Base-by-base conservation (phyloP, 92 coral and sea anemone species). In the Chrysogorgia sp. region DNA sequence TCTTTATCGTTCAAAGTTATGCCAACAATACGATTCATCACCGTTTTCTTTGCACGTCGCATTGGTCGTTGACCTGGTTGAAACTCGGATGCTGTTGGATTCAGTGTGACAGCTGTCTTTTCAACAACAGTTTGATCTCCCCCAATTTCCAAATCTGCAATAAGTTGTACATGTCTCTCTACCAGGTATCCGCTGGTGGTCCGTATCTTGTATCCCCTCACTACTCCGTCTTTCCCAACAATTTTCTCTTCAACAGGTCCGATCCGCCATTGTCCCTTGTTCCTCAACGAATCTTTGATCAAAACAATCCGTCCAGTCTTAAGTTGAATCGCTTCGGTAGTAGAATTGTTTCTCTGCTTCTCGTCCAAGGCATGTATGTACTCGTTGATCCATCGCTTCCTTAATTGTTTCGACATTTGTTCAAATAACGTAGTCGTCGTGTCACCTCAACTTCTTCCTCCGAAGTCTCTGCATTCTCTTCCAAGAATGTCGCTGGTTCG, bases 271-370 rank as follows among this genome's bases (percentile, higher is more conserved):
- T 72, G 30, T 72, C 49, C 52, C 0, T 3, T 28, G 10, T 57
- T 1, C 15, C 49, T 71, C 15, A 71, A 57, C 1, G 60, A 71
- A 52, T 71, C 63, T 21, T 71, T 71, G 19, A 71, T 71, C 77
- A 71, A 52, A 0, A 48, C 77, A 20, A 49, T 61, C 31, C 61
- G 26, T 0, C 77, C 63, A 4, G 8, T 22, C 20, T 30, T 17
- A 0, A 52, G 47, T 13, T 12, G 24, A 1, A 10, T 1, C 20
- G 1, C 77, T 17, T 0, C 2, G 10, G 9, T 20, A 1, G 15
- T 19, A 2, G 37, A 1, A 2, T 25, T 14, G 47, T 0, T 0
- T 20, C 34, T 48, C 25, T 71, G 40, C 31, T 52, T 71, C 63
- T 71, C 62, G 8, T 71, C 77, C 25, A 71, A 17, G 1, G 62